Base-by-base conservation (phyloP, 1,140 invertebrate species). In the Drosophila truncata region DNA sequence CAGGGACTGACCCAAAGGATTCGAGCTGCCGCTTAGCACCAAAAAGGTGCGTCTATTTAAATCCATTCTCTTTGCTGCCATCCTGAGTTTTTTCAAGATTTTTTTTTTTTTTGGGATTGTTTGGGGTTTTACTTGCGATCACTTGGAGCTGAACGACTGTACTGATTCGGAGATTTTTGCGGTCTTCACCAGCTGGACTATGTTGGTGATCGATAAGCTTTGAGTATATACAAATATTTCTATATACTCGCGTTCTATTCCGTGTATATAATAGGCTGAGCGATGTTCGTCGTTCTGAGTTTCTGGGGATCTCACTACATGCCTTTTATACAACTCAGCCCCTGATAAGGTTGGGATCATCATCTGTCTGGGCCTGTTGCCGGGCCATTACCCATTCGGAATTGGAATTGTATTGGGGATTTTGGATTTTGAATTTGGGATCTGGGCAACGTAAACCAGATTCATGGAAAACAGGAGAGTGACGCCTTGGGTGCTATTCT, bases 1-100 rank as follows among this genome's bases (percentile, higher is more conserved):
- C 47, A 98, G 95, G 69, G 95, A 94, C 79, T 94, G 94, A 13
- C 98, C 98, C 46, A 92, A 65, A 25, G 78, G 72, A 78, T 92
- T 92, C 11, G 82, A 78, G 63, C 76, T 41, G 27, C 91, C 91
- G 49, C 91, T 92, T 4, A 92, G 23, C 41, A 92, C 80, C 47
- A 91, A 47, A 49, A 92, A 88, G 14, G 81, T 91, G 54, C 73
- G 76, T 20, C 60, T 88, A 67, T 75, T 87, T 59, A 92, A 84
- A 49, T 91, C 85, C 77, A 91, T 81, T 79, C 73, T 92, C 41
- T 84, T 91, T 65, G 91, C 78, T 63, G 91, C 77, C 91, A 92
- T 92, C 20, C 14, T 55, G 14, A 10, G 31, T 10, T 23, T 54
- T 35, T 23, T 54, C 23, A 2, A 10, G 2, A 11, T 33, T 78